phyloP scores from a whole-genome alignment of 2,888 invertebrate species.

The Adelphocoris suturalis region DNA sequence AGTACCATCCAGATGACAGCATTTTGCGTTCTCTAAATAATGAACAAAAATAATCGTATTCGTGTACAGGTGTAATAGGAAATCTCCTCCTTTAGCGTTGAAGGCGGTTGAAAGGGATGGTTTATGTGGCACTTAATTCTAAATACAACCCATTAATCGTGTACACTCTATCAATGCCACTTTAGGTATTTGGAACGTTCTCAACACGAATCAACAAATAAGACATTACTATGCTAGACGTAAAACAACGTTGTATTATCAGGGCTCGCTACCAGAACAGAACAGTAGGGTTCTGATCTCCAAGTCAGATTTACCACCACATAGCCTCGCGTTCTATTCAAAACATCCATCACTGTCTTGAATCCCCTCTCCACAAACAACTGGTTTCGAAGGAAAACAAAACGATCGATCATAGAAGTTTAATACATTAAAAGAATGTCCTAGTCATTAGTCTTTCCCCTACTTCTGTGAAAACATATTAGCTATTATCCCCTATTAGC shows the following conservation, averaged over 20 bases:
- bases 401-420: constrained; percentile 15
- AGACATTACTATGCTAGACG: background rate
- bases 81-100: no score
- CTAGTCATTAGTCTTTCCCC: background rate
- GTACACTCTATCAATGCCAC: background rate
- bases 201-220: background rate
- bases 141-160: no score
- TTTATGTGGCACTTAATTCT: no score
- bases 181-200: background rate
- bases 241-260: constrained; percentile 17
- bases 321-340: constrained; percentile 23
- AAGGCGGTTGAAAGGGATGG: no score
- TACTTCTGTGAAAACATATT: no score
- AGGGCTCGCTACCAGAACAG: background rate
- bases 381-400: constrained; percentile 14
- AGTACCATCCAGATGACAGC: no score
- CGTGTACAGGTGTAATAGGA: no score
- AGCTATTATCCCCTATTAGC: no score
- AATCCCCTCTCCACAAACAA: constrained; percentile 4
- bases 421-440: constrained; percentile 7
- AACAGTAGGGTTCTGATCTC: constrained; percentile 18
- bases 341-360: constrained; percentile 9
- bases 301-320: constrained; percentile 34
- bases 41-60: no score
- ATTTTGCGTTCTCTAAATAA: no score